Base-by-base conservation (phyloP, 2,888 invertebrate genomes). In the Napeogenes sylphis region DNA sequence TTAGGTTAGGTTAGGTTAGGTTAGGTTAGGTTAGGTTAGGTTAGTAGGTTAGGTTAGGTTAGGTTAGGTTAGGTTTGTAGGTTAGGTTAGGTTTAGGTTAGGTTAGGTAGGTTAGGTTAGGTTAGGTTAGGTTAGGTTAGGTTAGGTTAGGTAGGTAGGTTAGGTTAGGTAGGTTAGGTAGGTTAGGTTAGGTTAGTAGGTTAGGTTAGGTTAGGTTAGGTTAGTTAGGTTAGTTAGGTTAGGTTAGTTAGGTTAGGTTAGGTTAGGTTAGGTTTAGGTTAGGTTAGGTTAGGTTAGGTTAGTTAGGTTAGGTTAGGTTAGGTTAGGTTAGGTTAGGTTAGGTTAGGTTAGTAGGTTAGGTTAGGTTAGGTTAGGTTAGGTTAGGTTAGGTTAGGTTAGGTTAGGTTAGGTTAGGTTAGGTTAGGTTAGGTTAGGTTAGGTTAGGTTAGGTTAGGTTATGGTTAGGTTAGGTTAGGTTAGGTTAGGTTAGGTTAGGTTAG, bases 11-110 rank as follows among this genome's bases (percentile, higher is more conserved):
- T 59, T 59, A 65, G 64, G 68, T 65, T 68, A 66, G 70, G 67
- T 68, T 69, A 70, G 72, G 70, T 69, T 70, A 69, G 70, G 70
- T 69, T 68, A 63, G 63, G 60, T 64, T 55, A 55, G 58, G 61
- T 62, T 64, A 57, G 67, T 60, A n/a, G n/a, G n/a, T n/a, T n/a
- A n/a, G n/a, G n/a, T n/a, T n/a, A n/a, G n/a, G n/a, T n/a, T n/a
- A n/a, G n/a, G n/a, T n/a, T n/a, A n/a, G n/a, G n/a, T n/a, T n/a
- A n/a, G n/a, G n/a, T n/a, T n/a, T n/a, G n/a, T n/a, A n/a, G n/a
- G n/a, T n/a, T n/a, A n/a, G n/a, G n/a, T n/a, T n/a, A n/a, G n/a
- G n/a, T n/a, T n/a, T 67, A 59, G 63, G 67, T 62, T 60, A 46
- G 55, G 60, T 55, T 54, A 55, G 45, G 42, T 45, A 55, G 33